Base-by-base conservation (phyloP, 2,888 invertebrate genomes). In the Brachyptera risi region DNA sequence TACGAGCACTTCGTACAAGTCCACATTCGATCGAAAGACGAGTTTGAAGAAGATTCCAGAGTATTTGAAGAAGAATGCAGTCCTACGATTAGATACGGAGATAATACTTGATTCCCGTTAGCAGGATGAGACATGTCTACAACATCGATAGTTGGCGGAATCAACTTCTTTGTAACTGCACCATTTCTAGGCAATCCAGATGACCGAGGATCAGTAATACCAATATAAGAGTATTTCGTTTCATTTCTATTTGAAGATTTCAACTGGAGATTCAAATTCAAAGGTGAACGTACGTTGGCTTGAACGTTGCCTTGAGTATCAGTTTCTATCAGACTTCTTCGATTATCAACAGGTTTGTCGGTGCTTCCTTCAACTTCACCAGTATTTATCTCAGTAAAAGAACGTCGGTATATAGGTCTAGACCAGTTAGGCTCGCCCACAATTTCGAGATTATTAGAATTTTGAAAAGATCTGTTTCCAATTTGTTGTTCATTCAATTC, bases 1-100 rank as follows among this genome's bases (percentile, higher is more conserved):
- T 89, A 94, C 73, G 92, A 91, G 76, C 94, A 95, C 74, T 89
- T 88, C 62, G 83, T 81, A 76, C 94, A 94, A 66, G 90, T 90
- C 93, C 94, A 94, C 84, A 90, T 88, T 68, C 90, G 66, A 56
- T 71, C 71, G 40, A 70, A 58, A 15, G 64, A 56, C 23, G 63
- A 58, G 23, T 56, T 56, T 9, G 63, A 61, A 58, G 60, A 56
- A 23, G 56, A 54, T 9, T 56, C 47, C n/a, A 59, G 57, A 11
- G 64, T 56, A 15, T 59, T 56, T n/a, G 57, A 49, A 11, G 59
- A 62, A 13, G 58, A 50, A 37, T 35, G 27, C 15, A 37, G 23
- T 24, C 49, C 47, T 9, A 56, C 44, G 17, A 49, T 37, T 3
- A 59, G 21, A n/a, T n/a, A n/a, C 17, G 56, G 38, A 17, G 44